These are phyloP conservation scores for Omphaloscelis lunosa DNA, from an alignment of 2,888 invertebrate species.

Conservation along the genomic window DNA sequence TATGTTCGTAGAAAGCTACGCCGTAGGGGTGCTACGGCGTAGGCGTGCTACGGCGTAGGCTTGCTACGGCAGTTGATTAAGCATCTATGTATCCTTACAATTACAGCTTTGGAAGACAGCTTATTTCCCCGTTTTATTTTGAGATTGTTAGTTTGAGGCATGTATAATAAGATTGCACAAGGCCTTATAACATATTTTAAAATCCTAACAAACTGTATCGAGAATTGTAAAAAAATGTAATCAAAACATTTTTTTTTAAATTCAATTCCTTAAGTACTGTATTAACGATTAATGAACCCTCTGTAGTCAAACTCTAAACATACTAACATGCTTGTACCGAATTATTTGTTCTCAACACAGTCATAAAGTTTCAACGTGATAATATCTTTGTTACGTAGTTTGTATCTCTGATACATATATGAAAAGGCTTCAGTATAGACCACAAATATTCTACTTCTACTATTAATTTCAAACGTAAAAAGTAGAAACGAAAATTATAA, in stretches of 20 bases:
- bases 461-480: too few species aligned
- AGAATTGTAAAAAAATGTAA: neutral
- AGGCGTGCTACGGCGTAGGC: neutral
- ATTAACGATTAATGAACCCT: neutral
- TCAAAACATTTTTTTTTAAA: neutral
- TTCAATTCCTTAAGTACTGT: neutral
- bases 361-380: slow-evolving; percentile 12
- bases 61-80: neutral
- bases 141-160: neutral
- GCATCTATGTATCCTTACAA: neutral
- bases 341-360: slow-evolving; percentile 6
- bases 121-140: neutral
- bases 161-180: neutral
- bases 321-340: neutral
- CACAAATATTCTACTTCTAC: too few species aligned
- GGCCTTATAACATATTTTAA: neutral
- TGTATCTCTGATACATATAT: neutral
- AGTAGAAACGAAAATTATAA: too few species aligned
- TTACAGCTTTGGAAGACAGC: too few species aligned
- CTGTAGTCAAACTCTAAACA: neutral
- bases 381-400: neutral
- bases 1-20: slow-evolving; percentile 12
- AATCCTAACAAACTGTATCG: neutral
- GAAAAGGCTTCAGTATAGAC: neutral
- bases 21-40: slow-evolving; percentile 30